Conservation (phyloP, 2,888 invertebrate genomes). For the Oithona nana region DNA sequence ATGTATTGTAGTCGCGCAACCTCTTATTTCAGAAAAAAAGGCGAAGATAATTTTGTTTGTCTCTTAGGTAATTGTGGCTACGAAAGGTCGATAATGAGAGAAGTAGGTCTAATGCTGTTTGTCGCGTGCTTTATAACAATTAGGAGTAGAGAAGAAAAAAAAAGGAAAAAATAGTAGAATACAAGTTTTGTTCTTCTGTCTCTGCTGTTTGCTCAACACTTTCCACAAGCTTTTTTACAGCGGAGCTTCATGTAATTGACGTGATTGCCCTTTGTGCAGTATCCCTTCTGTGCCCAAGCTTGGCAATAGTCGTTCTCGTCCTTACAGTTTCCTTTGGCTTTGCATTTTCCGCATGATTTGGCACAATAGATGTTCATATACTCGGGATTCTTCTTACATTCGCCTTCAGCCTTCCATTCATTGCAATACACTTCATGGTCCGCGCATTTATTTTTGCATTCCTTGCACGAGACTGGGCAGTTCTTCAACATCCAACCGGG, state of each 20-base stretch:
- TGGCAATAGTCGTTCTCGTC: conserved; percentile 9
- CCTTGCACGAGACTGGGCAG: conserved; percentile 12
- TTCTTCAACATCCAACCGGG: conserved; percentile 15
- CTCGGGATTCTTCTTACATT: background rate
- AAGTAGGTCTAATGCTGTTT: too few species aligned
- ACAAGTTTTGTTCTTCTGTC: too few species aligned
- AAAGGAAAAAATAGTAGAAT: too few species aligned
- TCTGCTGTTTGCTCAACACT: too few species aligned
- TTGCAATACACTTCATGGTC: conserved; percentile 2
- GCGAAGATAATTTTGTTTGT: too few species aligned
- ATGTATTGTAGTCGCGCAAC: too few species aligned
- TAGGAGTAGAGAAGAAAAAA: too few species aligned
- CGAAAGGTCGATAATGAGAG: too few species aligned
- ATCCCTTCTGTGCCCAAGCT: conserved; percentile 4
- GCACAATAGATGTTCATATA: conserved; percentile 15
- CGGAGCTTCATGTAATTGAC: conserved; percentile 11
- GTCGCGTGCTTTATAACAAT: too few species aligned
- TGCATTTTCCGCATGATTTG: conserved; percentile 3
- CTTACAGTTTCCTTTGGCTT: background rate
- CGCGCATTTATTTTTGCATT: background rate
- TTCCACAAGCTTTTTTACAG: conserved; percentile 6
- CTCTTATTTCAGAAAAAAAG: too few species aligned
- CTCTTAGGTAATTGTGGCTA: too few species aligned
- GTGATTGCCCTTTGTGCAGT: background rate
- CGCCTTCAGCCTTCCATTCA: background rate